phyloP scores from a whole-genome alignment of 2,113 vertebrate genomes.

The Todiramphus saurophagus region DNA sequence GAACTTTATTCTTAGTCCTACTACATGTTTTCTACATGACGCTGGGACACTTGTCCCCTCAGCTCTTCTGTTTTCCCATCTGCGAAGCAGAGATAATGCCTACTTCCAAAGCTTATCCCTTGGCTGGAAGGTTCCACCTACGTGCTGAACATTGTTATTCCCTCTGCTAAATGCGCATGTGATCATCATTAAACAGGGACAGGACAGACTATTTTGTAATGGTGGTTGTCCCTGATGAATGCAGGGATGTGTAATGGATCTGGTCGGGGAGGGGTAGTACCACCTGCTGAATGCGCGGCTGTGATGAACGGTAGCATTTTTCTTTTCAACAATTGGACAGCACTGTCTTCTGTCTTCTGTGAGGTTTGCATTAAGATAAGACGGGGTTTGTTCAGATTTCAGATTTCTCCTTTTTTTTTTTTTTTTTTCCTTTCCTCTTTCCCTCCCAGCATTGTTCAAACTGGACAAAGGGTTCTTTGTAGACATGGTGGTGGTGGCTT shows the following conservation, averaged over 20 bases:
- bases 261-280: neutral
- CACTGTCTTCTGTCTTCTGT: neutral
- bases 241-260: neutral
- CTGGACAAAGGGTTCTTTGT: slow-evolving; percentile 68
- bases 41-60: neutral
- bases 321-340: neutral
- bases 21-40: neutral
- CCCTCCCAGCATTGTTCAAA: neutral
- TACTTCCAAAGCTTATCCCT: neutral
- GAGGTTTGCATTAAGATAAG: slow-evolving; percentile 49
- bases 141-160: neutral
- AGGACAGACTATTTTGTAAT: neutral
- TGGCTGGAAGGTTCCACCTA: slow-evolving; percentile 34
- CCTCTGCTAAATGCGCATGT: neutral
- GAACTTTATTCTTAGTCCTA: slow-evolving; percentile 30
- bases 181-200: neutral
- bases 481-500: neutral
- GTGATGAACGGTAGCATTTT: slow-evolving; percentile 33
- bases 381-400: slow-evolving; percentile 57
- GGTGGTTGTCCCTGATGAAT: neutral
- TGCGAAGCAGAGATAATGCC: slow-evolving; percentile 51
- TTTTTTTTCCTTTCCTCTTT: neutral
- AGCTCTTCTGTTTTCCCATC: neutral
- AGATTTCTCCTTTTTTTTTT: neutral
- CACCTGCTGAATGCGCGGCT: neutral